A percentile compares a stretch with the other conserved stretches of the same genome.
Conservation (phyloP, 2,113 vertebrate genomes). For the Trichechus manatus region DNA sequence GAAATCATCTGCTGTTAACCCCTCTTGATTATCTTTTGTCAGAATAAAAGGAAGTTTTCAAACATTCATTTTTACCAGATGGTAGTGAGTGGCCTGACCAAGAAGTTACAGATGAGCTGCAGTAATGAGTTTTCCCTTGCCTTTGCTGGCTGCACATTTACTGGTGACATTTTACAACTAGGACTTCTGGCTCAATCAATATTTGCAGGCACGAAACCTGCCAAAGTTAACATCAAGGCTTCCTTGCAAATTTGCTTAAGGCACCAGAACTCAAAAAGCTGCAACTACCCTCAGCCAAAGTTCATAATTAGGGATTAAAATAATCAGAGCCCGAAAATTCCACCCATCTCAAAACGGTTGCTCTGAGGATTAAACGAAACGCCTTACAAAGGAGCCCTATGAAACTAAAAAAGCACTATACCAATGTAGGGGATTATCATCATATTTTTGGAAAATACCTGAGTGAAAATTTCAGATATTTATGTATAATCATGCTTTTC, state of each 20-base stretch:
- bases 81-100: slow-evolving; percentile 77
- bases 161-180: slow-evolving; percentile 83
- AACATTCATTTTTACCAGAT: slow-evolving; percentile 80
- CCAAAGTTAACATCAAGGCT: slow-evolving; percentile 84
- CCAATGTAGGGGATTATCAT: slow-evolving; percentile 12
- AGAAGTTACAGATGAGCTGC: slow-evolving; percentile 79
- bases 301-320: slow-evolving; percentile 76
- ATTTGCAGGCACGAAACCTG: slow-evolving; percentile 83
- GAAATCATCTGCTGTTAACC: slow-evolving; percentile 80
- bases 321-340: slow-evolving; percentile 67
- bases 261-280: slow-evolving; percentile 77
- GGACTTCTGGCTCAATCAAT: slow-evolving; percentile 85
- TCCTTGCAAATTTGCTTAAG: slow-evolving; percentile 82
- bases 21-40: slow-evolving; percentile 79
- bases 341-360: slow-evolving; percentile 4
- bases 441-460: slow-evolving; percentile 44
- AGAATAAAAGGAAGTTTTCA: slow-evolving; percentile 78
- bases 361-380: slow-evolving; percentile 42
- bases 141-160: slow-evolving; percentile 74
- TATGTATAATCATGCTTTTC: slow-evolving; percentile 21
- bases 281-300: slow-evolving; percentile 72
- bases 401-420: slow-evolving; percentile 18
- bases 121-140: slow-evolving; percentile 82
- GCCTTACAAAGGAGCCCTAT: not conserved
- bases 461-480: slow-evolving; percentile 28